A percentile compares a stretch with the other conserved stretches of the same genome.
Evolutionary conservation across 2,888 invertebrate species (phyloP).

Genomic region (Sclerodermus sp.): DNA sequence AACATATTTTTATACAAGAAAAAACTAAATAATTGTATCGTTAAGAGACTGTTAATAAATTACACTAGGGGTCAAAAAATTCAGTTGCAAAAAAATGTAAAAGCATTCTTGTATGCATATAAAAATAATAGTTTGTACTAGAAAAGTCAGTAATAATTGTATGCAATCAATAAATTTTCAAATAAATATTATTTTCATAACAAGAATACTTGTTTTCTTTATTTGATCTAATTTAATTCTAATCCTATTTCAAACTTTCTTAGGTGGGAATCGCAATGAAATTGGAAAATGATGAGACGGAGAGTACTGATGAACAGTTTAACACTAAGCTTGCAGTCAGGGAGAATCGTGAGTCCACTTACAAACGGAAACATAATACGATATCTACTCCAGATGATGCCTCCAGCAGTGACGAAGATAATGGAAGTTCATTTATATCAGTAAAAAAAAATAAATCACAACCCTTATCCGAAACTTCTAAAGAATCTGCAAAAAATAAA

Average conservation of each 20-base stretch:
- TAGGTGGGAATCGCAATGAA: conserved; percentile 37
- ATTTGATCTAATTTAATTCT: conserved; percentile 35
- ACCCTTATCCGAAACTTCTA: conserved; percentile 1
- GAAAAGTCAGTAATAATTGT: conserved; percentile 24
- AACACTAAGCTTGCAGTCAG: conserved; percentile 15
- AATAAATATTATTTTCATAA: conserved; percentile 46
- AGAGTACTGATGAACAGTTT: conserved; percentile 16
- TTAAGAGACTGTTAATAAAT: conserved; percentile 3
- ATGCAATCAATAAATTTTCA: conserved; percentile 28
- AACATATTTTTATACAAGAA: background rate
- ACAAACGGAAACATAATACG: conserved; percentile 31
- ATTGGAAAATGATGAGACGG: conserved; percentile 25
- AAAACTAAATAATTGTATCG: background rate
- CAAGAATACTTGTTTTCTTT: conserved; percentile 30
- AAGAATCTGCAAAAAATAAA: background rate
- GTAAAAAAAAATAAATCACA: conserved; percentile 24
- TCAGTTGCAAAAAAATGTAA: conserved; percentile 17
- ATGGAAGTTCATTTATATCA: conserved; percentile 17
- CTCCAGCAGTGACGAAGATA: conserved; percentile 26
- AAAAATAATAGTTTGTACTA: conserved; percentile 23
- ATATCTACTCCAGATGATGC: conserved; percentile 7
- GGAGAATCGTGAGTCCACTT: conserved; percentile 19
- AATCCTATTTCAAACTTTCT: conserved; percentile 37
- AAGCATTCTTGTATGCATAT: conserved; percentile 14
- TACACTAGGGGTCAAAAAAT: conserved; percentile 11